Base-by-base conservation (phyloP, 1,140 invertebrate species). In the Apis florea region DNA sequence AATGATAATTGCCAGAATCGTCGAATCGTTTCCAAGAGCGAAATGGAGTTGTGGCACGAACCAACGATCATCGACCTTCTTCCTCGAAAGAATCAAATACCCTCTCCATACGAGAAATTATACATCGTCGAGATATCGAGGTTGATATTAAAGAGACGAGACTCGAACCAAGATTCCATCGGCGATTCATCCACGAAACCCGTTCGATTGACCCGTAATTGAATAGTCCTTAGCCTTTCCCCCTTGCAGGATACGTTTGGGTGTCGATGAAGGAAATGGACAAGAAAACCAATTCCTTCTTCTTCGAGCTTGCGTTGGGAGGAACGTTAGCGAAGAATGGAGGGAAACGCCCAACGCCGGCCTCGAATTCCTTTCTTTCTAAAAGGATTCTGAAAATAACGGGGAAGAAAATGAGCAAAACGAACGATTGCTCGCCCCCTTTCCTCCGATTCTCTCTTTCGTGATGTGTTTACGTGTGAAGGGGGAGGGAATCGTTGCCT, bases 321-420 rank as follows among this genome's bases (percentile, higher is more conserved):
- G 17, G 54, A 58, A 59, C 40, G 76, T 61, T 59, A 61, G 24
- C 59, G 12, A 56, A 58, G 67, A 71, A 58, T 47, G 66, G 53
- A 12, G 54, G 19, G n/a, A 24, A 69, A 59, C 66, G 54, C 47
- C 53, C 64, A 15, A 49, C 40, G 21, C 24, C 40, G 31, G 31
- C 15, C 9, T 26, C 12, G 75, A 58, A 69, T 78, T 68, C 8
- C 66, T 70, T 31, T 19, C 17, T 13, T 0, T 11, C 66, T 70
- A 70, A 78, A 78, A 70, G 76, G 67, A 70, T 47, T 59, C 76
- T 26, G 24, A 59, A 70, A 78, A 78, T 78, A 78, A 78, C 67
- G 24, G 24, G 66, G 53, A 26, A 19, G 53, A 67, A 66, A 64
- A 64, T 58, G 61, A 75, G 49, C 47, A 49, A 68, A 51, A 59